These are phyloP conservation scores for Tympanuchus pallidicinctus DNA, from an alignment of 2,113 vertebrate species.

Conservation along the genomic window DNA sequence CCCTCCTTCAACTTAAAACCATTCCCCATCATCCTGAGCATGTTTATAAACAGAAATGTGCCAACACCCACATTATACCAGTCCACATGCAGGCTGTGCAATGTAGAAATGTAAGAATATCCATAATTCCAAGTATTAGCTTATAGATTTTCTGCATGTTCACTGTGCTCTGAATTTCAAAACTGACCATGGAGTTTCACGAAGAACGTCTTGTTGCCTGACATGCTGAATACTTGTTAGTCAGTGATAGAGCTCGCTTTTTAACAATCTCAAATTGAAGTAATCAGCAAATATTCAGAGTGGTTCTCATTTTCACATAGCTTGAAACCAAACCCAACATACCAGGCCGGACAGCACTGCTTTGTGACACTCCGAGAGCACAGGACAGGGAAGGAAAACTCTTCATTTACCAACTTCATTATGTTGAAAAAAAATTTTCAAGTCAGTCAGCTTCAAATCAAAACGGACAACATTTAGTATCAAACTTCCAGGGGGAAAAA, in stretches of 20 bases:
- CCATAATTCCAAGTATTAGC: not conserved
- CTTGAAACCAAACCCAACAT: rapidly evolving
- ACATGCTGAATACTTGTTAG: not conserved
- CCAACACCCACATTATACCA: not conserved
- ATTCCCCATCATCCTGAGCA: not conserved
- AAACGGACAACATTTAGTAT: not conserved
- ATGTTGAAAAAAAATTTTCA: not conserved
- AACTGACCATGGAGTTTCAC: not conserved
- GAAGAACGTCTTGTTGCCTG: not conserved
- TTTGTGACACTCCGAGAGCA: rapidly evolving
- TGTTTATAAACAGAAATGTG: not conserved
- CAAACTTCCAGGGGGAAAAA: not conserved
- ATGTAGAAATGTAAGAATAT: not conserved
- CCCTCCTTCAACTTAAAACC: too few species aligned
- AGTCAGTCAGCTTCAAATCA: not conserved
- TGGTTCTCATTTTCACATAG: rapidly evolving
- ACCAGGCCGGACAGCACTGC: not conserved
- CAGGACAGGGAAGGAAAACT: not conserved
- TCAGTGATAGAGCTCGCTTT: rapidly evolving
- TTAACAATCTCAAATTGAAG: not conserved
- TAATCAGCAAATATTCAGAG: not conserved
- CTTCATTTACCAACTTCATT: rapidly evolving
- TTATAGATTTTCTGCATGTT: not conserved
- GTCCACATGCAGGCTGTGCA: not conserved
- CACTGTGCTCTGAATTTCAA: not conserved